phyloP scores from a whole-genome alignment of 92 coral and sea anemone genomes.

The Parazoanthus atlanticus region DNA sequence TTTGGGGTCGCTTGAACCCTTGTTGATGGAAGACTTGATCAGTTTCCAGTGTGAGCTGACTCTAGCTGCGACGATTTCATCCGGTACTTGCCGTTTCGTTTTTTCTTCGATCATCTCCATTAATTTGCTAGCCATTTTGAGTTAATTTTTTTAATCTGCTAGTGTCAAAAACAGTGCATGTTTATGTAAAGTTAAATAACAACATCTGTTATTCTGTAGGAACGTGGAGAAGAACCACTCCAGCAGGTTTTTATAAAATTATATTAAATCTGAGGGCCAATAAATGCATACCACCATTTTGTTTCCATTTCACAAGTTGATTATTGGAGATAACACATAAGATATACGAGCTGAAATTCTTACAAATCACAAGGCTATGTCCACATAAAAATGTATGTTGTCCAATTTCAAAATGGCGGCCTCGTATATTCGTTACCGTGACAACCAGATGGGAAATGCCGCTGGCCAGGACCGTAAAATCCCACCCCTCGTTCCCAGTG shows the following conservation, averaged over 20 bases:
- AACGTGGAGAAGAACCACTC: background rate
- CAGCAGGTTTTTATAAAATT: background rate
- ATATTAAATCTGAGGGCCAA: background rate
- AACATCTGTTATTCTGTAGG: background rate
- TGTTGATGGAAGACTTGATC: constrained; percentile 2
- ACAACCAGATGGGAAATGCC: background rate
- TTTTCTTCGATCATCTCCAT: constrained; percentile 26
- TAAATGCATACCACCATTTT: background rate
- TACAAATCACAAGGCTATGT: no score
- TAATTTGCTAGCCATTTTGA: constrained; percentile 22
- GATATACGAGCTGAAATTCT: no score
- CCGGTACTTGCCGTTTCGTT: constrained; percentile 26
- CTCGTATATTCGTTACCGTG: background rate
- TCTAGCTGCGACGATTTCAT: background rate
- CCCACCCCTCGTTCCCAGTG: no score
- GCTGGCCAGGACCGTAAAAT: background rate
- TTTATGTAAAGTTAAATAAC: background rate
- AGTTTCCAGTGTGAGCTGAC: constrained; percentile 39
- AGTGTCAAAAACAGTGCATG: background rate
- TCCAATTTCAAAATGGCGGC: constrained; percentile 13
- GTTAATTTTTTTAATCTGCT: background rate
- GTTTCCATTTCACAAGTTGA: background rate
- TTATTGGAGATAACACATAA: no score
- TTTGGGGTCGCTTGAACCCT: background rate
- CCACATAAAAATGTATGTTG: no score